A percentile compares a stretch with the other conserved stretches of the same genome.
Conservation (phyloP, 30 jellyfish, hydroid and myxozoan species). For the Aurelia sp. region DNA sequence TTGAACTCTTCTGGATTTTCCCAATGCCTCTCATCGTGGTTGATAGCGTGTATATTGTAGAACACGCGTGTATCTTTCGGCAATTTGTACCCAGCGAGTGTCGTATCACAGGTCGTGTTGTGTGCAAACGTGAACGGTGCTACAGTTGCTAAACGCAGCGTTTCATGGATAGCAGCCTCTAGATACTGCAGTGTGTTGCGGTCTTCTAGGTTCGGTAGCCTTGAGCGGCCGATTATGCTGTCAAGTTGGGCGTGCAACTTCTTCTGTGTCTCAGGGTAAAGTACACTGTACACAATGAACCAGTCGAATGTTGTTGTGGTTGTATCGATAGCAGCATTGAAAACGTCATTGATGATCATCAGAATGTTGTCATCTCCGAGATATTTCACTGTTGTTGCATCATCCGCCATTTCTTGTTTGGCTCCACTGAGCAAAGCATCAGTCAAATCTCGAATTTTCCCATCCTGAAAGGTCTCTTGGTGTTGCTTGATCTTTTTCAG, state of each 20-base stretch:
- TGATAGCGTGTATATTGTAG: slow-evolving; percentile 50
- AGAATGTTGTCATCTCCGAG: slow-evolving; percentile 22
- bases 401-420: slow-evolving; percentile 28
- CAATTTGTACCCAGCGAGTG: slow-evolving; percentile 51
- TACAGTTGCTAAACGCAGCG: slow-evolving; percentile 51
- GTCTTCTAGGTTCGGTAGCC: slow-evolving; percentile 45
- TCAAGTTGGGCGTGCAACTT: slow-evolving; percentile 38
- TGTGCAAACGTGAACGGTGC: slow-evolving; percentile 69
- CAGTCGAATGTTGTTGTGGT: slow-evolving; percentile 52
- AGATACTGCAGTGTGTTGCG: slow-evolving; percentile 30
- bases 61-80: slow-evolving; percentile 68
- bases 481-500: slow-evolving; percentile 31
- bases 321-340: slow-evolving; percentile 65
- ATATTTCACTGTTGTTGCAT: slow-evolving; percentile 1
- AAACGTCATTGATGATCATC: slow-evolving; percentile 42
- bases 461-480: slow-evolving; percentile 30
- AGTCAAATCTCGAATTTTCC: slow-evolving; percentile 40
- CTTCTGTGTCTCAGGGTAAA: slow-evolving; percentile 54
- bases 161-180: slow-evolving; percentile 65
- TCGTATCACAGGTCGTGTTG: slow-evolving; percentile 64
- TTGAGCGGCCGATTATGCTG: slow-evolving; percentile 31
- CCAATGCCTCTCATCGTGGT: slow-evolving; percentile 65
- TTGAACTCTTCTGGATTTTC: slow-evolving; percentile 37
- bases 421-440: slow-evolving; percentile 52
- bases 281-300: slow-evolving; percentile 43